Evolutionary conservation across 53 echinoderm and acorn worm species (phyloP).

Genomic region (Zoroaster sp.): DNA sequence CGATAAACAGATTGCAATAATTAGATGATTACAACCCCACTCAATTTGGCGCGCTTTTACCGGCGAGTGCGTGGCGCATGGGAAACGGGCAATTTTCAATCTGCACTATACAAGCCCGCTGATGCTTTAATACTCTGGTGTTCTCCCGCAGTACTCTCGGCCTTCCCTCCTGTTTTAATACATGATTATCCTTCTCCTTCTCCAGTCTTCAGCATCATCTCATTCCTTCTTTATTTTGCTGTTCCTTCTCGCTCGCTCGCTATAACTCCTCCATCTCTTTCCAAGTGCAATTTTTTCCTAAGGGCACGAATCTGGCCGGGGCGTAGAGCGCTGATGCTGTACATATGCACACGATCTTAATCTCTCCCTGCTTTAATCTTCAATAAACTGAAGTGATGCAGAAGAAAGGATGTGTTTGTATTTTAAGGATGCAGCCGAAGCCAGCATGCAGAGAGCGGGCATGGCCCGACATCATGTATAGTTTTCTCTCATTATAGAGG

Average conservation of each 20-base stretch:
- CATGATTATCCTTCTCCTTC: not conserved
- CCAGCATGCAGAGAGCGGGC: not conserved
- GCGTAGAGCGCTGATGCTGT: conserved; percentile 6
- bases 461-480: not conserved
- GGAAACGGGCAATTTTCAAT: not conserved
- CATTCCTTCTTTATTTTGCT: not conserved
- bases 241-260: not conserved
- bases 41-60: conserved; percentile 51
- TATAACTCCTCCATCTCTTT: not conserved
- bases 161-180: not conserved
- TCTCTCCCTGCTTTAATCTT: conserved; percentile 40
- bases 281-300: conserved; percentile 46
- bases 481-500: not conserved
- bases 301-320: conserved; percentile 22
- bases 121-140: not conserved
- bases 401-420: conserved; percentile 45
- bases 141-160: not conserved
- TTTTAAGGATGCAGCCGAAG: not conserved
- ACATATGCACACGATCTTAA: conserved; percentile 43
- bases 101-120: not conserved
- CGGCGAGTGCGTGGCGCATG: not conserved
- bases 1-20: conserved; percentile 53
- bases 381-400: conserved; percentile 55
- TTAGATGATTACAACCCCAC: conserved; percentile 31
- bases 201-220: not conserved